Conservation (phyloP, 2,113 vertebrate genomes). For the Heterocephalus glaber region DNA sequence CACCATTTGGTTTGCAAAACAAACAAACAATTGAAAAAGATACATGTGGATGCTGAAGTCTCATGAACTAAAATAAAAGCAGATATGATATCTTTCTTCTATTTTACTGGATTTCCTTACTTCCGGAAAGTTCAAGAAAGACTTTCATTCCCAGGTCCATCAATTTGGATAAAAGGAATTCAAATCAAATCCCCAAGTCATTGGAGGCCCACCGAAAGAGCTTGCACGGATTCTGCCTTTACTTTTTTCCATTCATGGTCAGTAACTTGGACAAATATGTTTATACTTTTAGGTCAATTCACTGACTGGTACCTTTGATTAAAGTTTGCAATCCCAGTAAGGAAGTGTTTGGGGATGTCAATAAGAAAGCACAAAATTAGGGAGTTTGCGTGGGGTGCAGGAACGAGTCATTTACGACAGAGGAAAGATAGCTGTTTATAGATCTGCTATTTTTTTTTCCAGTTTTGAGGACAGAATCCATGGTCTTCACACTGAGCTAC, state of each 20-base stretch:
- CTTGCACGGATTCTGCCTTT: rapidly evolving
- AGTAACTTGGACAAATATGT: too few species aligned
- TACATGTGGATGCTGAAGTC: rapidly evolving
- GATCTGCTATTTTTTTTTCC: neutral
- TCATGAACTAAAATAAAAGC: neutral
- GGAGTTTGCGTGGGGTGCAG: neutral
- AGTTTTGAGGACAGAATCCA: neutral
- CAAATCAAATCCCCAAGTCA: neutral
- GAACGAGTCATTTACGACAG: rapidly evolving
- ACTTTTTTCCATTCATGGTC: rapidly evolving
- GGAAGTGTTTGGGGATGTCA: rapidly evolving
- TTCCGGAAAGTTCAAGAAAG: rapidly evolving
- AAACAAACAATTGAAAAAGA: neutral
- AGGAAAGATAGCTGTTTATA: neutral
- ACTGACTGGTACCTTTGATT: neutral
- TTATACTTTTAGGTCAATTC: neutral
- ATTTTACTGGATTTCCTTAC: neutral
- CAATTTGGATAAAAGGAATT: rapidly evolving
- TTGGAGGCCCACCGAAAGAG: rapidly evolving
- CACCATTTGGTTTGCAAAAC: too few species aligned
- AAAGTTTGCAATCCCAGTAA: rapidly evolving
- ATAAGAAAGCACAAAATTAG: neutral
- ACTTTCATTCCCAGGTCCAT: rapidly evolving
- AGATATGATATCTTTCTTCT: rapidly evolving
- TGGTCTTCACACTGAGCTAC: neutral